Percentiles rank a stretch among this genome's conserved stretches.
phyloP scores from a whole-genome alignment of 2,888 invertebrate genomes.

The Tiliacea citrago region DNA sequence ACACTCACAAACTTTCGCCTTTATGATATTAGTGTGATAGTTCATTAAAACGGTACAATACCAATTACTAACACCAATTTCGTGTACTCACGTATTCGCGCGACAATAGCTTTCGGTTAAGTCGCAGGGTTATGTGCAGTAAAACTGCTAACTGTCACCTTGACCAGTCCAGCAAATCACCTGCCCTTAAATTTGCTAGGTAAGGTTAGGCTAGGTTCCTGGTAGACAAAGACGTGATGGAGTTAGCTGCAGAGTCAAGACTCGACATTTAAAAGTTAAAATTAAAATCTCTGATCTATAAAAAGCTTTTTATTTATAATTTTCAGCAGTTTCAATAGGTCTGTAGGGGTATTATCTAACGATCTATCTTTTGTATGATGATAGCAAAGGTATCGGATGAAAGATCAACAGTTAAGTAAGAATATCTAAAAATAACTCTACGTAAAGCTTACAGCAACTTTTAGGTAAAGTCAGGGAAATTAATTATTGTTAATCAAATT shows the following conservation, averaged over 20 bases:
- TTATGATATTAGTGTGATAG: no score
- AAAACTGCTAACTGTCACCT: not conserved
- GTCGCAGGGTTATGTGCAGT: no score
- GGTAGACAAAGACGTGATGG: not conserved
- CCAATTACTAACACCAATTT: no score
- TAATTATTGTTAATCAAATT: not conserved
- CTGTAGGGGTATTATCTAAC: not conserved
- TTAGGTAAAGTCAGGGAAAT: not conserved
- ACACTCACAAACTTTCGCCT: no score
- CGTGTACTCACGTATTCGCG: no score
- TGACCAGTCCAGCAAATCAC: not conserved
- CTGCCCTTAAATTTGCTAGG: not conserved
- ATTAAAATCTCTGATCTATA: not conserved
- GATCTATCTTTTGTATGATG: slow-evolving; percentile 10
- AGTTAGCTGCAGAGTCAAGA: not conserved
- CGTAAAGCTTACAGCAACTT: not conserved
- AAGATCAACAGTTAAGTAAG: slow-evolving; percentile 1
- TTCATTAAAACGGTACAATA: no score
- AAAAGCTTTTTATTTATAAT: not conserved
- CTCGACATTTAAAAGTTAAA: slow-evolving; percentile 1
- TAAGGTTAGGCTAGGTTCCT: not conserved
- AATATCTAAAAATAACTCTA: slow-evolving; percentile 8
- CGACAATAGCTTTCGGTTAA: no score
- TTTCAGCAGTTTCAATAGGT: not conserved
- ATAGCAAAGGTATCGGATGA: not conserved